Base-by-base conservation (phyloP, 1,140 invertebrate genomes). In the Leptopilina clavipes region DNA sequence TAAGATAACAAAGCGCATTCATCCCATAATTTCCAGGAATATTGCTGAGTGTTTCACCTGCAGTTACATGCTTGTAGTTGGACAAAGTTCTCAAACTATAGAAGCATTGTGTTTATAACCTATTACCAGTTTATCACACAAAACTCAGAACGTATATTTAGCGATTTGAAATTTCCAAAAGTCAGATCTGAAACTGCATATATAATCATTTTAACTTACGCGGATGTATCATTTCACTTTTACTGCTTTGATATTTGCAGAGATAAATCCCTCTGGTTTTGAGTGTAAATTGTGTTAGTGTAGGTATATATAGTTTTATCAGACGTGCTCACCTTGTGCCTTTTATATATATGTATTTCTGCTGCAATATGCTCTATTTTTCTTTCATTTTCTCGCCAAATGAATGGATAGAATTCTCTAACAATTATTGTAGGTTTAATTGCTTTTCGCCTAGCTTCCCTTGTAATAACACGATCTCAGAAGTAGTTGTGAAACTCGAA, bases 361-460 rank as follows among this genome's bases (percentile, higher is more conserved):
- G 17, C n/a, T 52, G 48, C 48, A 52, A 52, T 52, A 52, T 52
- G 48, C 48, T n/a, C 5, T 52, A 52, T 52, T 52, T 52, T 52
- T 52, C 48, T 52, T 52, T 52, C 48, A 52, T 52, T 52, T 52
- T 52, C 48, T 52, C 48, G 48, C 48, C 1, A 17, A 52, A 52
- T 52, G 48, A 52, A 52, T 52, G 48, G 48, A 52, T 45, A 45
- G 44, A 45, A 45, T 52, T n/a, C 48, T 52, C 14, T 52, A 52
- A 52, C 48, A 52, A 52, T 52, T 52, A 52, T 52, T 52, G 48
- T 52, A 52, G 48, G 48, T 52, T 52, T 52, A 52, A 52, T 52
- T 52, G 48, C 48, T 52, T 52, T 52, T 52, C 48, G 48, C 48
- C 48, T 52, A 52, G 48, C 48, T 52, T 52, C n/a, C 2, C 48